Base-by-base conservation (phyloP, 2,113 vertebrate genomes). In the Microcebus lehilahytsara region DNA sequence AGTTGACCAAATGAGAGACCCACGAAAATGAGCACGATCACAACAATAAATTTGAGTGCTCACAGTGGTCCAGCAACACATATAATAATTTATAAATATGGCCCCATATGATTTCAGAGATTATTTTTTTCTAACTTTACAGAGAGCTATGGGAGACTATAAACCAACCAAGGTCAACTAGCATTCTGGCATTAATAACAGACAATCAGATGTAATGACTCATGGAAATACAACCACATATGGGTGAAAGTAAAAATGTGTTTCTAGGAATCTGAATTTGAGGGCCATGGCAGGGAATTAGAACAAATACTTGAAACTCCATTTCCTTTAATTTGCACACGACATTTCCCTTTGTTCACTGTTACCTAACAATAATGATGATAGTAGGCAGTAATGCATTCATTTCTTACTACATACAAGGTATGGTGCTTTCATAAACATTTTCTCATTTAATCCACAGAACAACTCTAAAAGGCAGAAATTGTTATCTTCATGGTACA, bases 11-110 rank as follows among this genome's bases (percentile, higher is more conserved):
- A 95, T 78, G 72, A 94, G 85, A 77, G 13, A 72, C 5, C 13
- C 77, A 75, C 9, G 1, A 93, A 93, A 83, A 71, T 83, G n/a
- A 93, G 16, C 2, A 51, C 64, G 77, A 81, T 83, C 37, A 78
- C 85, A 89, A 96, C 81, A 88, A 51, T 93, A 93, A 85, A 91
- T 84, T 5, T 81, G 42, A 93, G 14, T 71, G 40, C 14, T 93
- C 77, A 85, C 37, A 34, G 75, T 86, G 17, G 11, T 60, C n/a
- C 13, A 92, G 56, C 9, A 96, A 37, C 22, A 81, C 7, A 40
- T 34, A 3, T 30, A 85, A 58, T 84, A 25, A 89, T 71, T 86
- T 20, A 91, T 75, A 64, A 67, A 64, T 64, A 89, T 84, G 17
- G 25, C 40, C 9, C 27, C 16, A 64, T 1, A 71, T 20, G 49